Evolutionary conservation across 2,888 invertebrate genomes (phyloP), one percentile per base, ranked within the genome.

Genomic region (Lithophane leautieri): DNA sequence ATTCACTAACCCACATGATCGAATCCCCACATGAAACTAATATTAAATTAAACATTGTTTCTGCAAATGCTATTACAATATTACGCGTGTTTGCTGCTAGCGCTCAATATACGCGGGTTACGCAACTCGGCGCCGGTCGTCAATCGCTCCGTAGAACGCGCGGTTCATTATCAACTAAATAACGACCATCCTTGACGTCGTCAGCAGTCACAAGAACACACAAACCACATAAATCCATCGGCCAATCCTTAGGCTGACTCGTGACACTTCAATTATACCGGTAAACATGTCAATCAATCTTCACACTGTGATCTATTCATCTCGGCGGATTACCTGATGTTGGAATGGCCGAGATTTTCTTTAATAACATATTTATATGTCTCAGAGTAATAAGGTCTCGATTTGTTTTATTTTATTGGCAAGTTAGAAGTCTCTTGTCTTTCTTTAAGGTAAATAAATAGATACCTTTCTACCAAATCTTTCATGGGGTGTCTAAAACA

Each of bases 231-330:
- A 93, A 93, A 95, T 94, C 93, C 88, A 87, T 88, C 88, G 81
- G 79, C 84, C 90, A 89, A 81, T 86, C 89, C 89, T 90, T 90
- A 87, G 86, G 85, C 85, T 88, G 83, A 88, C 87, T 93, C 93
- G 93, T 94, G 95, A 94, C 93, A 94, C 89, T 90, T 93, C 94
- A 93, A 95, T 95, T 94, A 94, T 88, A 90, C 89, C 88, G 88
- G 89, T 91, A 90, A 93, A 94, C 91, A 90, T 92, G 92, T 93
- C 93, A 93, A 95, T 95, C 93, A 93, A 93, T 93, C 92, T 91
- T 82, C 72, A 81, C 83, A 82, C 76, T 80, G 69, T 77, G 86
- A 88, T 89, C 86, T 89, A 90, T 91, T 88, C 86, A 89, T 90
- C 88, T 79, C 54, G 40, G 76, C 25, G 61, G 66, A 75, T 81